Base-by-base conservation (phyloP, 2,797 vertebrate species). In the Gallinago nigripennis region DNA sequence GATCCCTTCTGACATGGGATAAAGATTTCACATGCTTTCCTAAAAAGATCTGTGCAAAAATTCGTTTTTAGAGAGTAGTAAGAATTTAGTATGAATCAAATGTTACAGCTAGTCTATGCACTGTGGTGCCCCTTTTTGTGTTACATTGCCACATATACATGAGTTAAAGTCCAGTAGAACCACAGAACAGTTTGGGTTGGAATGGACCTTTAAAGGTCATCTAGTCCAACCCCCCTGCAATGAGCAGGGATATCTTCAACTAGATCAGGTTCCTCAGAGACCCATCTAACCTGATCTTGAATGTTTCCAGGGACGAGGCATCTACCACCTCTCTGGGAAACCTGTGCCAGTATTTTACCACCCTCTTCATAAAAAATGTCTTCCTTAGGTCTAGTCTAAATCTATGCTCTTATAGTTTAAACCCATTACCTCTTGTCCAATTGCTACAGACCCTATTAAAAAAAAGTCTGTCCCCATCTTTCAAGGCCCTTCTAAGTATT, bases 291-390 rank as follows among this genome's bases (percentile, higher is more conserved):
- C 11, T 31, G 28, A 17, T 27, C n/a, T 23, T 46, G n/a, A 68
- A 14, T 23, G 12, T 63, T 70, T 66, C 39, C 48, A 78, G 31
- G 21, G 19, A 66, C 2, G 35, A 18, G 5, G 23, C 17, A n/a
- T 23, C 13, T 8, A 28, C 30, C 2, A 11, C 3, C 3, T 58
- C 17, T 41, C 8, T 21, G n/a, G n/a, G 23, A 6, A 87, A 51
- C 7, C 7, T 63, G 10, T 21, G 7, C 31, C 23, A 48, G 19
- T 31, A 8, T 30, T 61, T 63, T 61, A 50, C 31, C 43, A 50
- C 2, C 2, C 5, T 12, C 1, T 4, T 1, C 1, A 7, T 7
- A 58, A 58, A 72, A 70, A 66, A 54, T 21, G 8, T 48, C 28
- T 68, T 90, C 31, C 9, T 82, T 53, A 24, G 12, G n/a, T 53